Evolutionary conservation across 1,140 invertebrate species (phyloP), one percentile per base, ranked within the genome.

Genomic region (Psix sp.): DNA sequence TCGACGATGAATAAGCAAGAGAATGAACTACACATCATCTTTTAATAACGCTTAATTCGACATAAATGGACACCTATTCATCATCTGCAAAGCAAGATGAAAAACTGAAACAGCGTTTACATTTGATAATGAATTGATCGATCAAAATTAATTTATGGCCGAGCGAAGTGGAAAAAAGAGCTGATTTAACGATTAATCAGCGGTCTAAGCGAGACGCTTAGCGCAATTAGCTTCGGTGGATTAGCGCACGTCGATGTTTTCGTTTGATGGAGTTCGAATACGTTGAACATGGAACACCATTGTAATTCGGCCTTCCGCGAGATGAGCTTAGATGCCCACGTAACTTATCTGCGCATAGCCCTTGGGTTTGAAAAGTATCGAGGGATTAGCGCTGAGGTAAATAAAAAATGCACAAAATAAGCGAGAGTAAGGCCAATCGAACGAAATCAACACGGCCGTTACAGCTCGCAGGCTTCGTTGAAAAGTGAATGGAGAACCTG

Each of bases 401-500:
- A 76, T 76, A 71, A 71, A 49, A 76, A 52, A 66, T 51, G 66
- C 51, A 48, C 62, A 62, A 76, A 76, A 67, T 26, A 56, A 71
- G 57, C 54, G 54, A 42, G 54, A 15, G 57, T 63, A 68, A 71
- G 59, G 73, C 63, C 38, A 40, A 35, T 39, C 29, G 16, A 49
- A 29, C 51, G 39, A 60, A 29, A 39, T 48, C 67, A 63, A 45
- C 62, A 51, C 38, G 56, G 40, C 51, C 43, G 74, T 72, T 73
- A 72, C 72, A 66, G 65, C 77, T 74, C 73, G 68, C 59, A 43
- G 76, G 66, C 56, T 77, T 80, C 71, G 74, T 63, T 82, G 80
- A 83, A 85, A 84, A 85, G 83, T 85, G 83, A 85, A 85, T 85
- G 83, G 83, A 78, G 76, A 82, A 82, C 80, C 77, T 54, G 78